These are phyloP conservation scores for Bufo gargarizans DNA, from an alignment of 2,113 vertebrate genomes.

Conservation along the genomic window DNA sequence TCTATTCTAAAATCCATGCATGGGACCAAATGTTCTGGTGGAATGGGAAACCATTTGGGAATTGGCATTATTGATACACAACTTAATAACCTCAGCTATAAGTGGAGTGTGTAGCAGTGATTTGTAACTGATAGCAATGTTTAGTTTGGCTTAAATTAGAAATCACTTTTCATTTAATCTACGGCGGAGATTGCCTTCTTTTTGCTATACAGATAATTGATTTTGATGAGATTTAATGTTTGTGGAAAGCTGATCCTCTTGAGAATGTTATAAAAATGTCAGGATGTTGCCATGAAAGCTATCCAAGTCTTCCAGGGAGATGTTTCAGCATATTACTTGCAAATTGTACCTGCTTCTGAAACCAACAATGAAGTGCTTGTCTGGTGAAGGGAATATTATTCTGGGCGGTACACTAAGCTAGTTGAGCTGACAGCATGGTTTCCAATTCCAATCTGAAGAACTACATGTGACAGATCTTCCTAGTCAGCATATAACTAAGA, in stretches of 20 bases:
- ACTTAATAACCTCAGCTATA: background rate
- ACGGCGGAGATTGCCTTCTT: background rate
- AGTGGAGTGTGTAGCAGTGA: background rate
- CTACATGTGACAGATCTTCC: background rate
- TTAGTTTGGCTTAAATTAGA: conserved; percentile 11
- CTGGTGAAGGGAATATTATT: background rate
- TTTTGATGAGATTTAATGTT: conserved; percentile 15
- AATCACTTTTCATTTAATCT: conserved; percentile 10
- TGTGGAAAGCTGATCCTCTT: conserved; percentile 11
- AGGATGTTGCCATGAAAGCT: conserved; percentile 20
- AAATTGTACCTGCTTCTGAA: background rate
- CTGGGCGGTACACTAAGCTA: background rate
- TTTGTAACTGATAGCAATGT: conserved; percentile 7
- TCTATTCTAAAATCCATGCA: background rate
- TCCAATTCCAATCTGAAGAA: background rate
- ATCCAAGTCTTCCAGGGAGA: background rate
- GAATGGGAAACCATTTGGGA: background rate
- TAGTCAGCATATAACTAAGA: background rate
- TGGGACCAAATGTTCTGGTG: background rate
- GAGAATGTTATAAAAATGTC: conserved; percentile 22
- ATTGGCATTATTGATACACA: background rate
- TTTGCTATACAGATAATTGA: conserved; percentile 15
- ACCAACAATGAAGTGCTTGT: background rate
- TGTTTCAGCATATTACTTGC: background rate
- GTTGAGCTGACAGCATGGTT: background rate